Conservation (phyloP, 2,797 vertebrate species). For the Calcarius lapponicus region DNA sequence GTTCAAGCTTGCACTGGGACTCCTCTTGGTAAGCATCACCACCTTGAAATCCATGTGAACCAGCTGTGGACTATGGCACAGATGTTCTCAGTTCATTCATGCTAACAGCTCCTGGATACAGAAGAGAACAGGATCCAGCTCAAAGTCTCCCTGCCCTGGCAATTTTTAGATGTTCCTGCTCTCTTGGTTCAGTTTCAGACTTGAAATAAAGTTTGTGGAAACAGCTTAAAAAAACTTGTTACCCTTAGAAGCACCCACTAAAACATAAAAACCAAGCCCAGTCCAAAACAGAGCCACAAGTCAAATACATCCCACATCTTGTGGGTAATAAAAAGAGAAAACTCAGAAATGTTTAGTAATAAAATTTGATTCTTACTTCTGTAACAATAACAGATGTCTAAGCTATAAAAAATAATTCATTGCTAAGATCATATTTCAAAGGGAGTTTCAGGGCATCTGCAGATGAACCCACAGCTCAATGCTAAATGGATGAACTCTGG, state of each 20-base stretch:
- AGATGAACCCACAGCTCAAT: not conserved
- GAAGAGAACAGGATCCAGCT: not conserved
- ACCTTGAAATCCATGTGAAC: not conserved
- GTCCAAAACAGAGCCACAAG: not conserved
- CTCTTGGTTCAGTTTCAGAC: not conserved
- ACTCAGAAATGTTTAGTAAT: not conserved
- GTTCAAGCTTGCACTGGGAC: not conserved
- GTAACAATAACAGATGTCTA: not conserved
- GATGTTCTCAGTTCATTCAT: not conserved
- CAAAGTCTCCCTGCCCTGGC: not conserved
- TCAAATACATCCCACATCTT: not conserved
- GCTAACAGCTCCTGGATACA: rapidly evolving
- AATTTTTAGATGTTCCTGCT: not conserved
- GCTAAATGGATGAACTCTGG: not conserved
- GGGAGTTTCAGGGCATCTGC: not conserved
- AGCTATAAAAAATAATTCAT: not conserved
- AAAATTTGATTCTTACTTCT: conserved; percentile 18
- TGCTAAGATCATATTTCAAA: not conserved
- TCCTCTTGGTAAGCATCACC: not conserved
- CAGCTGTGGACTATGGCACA: not conserved
- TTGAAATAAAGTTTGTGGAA: not conserved
- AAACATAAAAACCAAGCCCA: not conserved
- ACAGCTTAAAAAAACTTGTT: not conserved
- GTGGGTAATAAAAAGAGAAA: not conserved
- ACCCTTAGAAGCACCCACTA: not conserved